Conservation (phyloP, 2,888 invertebrate species). For the Drosophila paracracens region DNA sequence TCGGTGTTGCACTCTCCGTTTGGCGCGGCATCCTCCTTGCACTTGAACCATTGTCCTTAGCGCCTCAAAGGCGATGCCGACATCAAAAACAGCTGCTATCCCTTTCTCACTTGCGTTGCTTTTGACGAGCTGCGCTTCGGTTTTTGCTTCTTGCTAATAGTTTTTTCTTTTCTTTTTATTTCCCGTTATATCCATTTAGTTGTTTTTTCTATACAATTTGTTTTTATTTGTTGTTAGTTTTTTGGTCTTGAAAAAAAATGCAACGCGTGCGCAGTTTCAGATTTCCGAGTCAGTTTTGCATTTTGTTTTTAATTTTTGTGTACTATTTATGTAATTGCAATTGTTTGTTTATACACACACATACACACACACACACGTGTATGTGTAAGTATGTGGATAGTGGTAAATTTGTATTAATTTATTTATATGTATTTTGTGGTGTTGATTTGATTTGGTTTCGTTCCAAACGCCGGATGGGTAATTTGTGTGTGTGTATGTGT, state of each 20-base stretch:
- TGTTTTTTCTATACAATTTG: constrained; percentile 28
- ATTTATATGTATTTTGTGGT: constrained; percentile 18
- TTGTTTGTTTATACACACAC: constrained; percentile 10
- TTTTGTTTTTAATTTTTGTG: constrained; percentile 13
- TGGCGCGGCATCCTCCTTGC: constrained; percentile 81
- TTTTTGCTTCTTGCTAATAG: constrained; percentile 42
- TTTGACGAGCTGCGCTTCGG: constrained; percentile 31
- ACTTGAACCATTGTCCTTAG: constrained; percentile 84
- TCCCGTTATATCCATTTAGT: neutral
- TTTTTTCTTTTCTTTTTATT: constrained; percentile 21
- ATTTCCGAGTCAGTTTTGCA: constrained; percentile 17
- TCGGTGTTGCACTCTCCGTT: constrained; percentile 52
- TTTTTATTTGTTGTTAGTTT: constrained; percentile 32
- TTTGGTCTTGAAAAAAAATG: constrained; percentile 40
- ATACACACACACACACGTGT: neutral
- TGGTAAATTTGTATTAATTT: constrained; percentile 7
- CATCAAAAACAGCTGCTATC: constrained; percentile 63
- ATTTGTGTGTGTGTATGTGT: constrained; percentile 16
- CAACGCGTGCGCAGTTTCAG: constrained; percentile 64
- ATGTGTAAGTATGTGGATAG: neutral
- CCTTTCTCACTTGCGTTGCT: constrained; percentile 56
- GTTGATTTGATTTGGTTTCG: constrained; percentile 44
- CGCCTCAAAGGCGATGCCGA: constrained; percentile 36
- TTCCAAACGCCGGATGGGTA: constrained; percentile 48
- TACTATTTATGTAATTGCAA: constrained; percentile 40